These are phyloP conservation scores for Pararge aegeria DNA, from an alignment of 1,140 invertebrate genomes.

Conservation along the genomic window DNA sequence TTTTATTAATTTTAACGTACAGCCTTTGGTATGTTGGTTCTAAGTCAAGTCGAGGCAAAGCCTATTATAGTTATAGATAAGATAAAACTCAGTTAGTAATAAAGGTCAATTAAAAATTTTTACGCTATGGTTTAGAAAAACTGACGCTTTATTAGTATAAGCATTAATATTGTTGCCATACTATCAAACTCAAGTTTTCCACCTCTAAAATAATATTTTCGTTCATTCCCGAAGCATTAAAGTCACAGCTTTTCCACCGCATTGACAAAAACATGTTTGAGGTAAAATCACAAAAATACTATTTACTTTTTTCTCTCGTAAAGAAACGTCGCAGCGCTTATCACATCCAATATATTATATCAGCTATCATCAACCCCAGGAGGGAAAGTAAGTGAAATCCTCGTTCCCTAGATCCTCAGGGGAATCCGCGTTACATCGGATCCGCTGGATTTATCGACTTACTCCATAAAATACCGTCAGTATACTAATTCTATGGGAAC, in stretches of 20 bases:
- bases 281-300: neutral
- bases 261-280: neutral
- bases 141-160: no score
- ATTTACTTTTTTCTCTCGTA: neutral
- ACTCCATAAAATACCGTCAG: neutral
- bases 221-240: neutral
- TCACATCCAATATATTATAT: slow-evolving; percentile 8
- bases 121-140: no score
- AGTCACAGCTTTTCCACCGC: neutral
- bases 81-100: no score
- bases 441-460: neutral
- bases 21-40: no score
- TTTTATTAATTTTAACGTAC: no score
- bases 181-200: no score
- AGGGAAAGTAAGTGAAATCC: slow-evolving; percentile 5
- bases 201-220: no score
- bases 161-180: no score
- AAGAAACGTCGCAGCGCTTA: neutral
- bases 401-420: neutral
- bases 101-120: no score
- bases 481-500: neutral
- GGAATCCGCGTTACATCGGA: neutral
- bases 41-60: no score
- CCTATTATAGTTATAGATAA: no score
- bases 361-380: neutral